Base-by-base conservation (phyloP, 2,888 invertebrate genomes). In the Apodemia zela region DNA sequence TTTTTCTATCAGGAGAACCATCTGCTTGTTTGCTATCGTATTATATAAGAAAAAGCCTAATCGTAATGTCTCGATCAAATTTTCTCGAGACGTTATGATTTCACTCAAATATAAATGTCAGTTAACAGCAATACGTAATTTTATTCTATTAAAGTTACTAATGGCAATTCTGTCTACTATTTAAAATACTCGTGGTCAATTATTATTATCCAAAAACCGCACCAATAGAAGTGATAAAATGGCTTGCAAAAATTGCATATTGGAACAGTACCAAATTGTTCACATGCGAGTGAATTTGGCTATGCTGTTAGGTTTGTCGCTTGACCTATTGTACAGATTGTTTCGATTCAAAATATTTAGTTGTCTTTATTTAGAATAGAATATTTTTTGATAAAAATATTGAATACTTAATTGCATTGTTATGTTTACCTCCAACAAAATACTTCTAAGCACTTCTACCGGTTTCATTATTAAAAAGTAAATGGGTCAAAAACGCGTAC, bases 331-430 rank as follows among this genome's bases (percentile, higher is more conserved):
- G 38, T 35, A 45, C 59, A 59, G 59, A 51, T 51, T 42, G 42
- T 42, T 42, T 42, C 59, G 25, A 58, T 59, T 59, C 33, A 17
- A 35, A 33, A 35, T 17, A 33, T 38, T 35, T 18, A 35, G 35
- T 59, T 1, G 15, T 35, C 35, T 35, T 6, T 35, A 10, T 35
- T 35, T 71, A 67, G 68, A 71, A 78, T 76, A 75, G 76, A 76
- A 75, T 75, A 73, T 18, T 18, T 49, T 11, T 49, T 11, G 10
- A 47, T 18, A 49, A 49, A 49, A 49, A 49, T 18, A 18, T 18
- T 4, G 11, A 5, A 42, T 1, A 42, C n/a, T n/a, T n/a, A 38
- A 42, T 6, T 15, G 42, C 11, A 17, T 47, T 47, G 17, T 47
- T 0, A 17, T 17, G 8, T n/a, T 17, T 17, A 17, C 11, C 8